Evolutionary conservation across 2,113 vertebrate species (phyloP), one percentile per base, ranked within the genome.

Genomic region (Lontra canadensis): DNA sequence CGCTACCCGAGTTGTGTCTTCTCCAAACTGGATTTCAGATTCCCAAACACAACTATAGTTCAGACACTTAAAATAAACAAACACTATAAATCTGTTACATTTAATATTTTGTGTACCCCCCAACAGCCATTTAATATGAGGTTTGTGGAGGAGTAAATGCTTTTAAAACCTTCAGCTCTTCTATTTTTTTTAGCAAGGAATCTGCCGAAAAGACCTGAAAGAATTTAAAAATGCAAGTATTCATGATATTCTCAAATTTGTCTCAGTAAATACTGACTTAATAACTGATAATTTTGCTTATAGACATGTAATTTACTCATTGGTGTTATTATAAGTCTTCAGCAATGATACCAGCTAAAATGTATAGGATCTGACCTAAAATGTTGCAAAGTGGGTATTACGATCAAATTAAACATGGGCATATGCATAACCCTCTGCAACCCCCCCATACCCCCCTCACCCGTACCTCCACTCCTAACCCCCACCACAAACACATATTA

Each of bases 1-100:
- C 61, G 36, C 59, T 96, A 89, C 42, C 9, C 39, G 89, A 81
- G 57, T 63, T 88, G 29, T 96, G 34, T 84, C 91, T 44, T 92
- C n/a, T 95, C 6, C 44, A 94, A 96, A 91, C 2, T 83, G 74
- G 39, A 96, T 96, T 97, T 95, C 57, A 93, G 81, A 82, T 93
- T 93, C 36, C 73, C 65, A 94, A 90, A 61, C 29, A 97, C 61
- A 89, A 63, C 36, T 71, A 9, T 74, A 9, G 39, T 85, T 97
- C 47, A 82, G 52, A 95, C 59, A 94, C 39, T 63, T 94, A 84
- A 61, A 89, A 94, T 90, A 96, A 92, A 88, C 36, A 89, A 96
- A 84, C 25, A 26, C 9, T 79, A 14, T 63, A 85, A 90, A 29
- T 90, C 25, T 90, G 67, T 78, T 95, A 88, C 7, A 92, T 81